A percentile compares a stretch with the other conserved stretches of the same genome.
Conservation (phyloP, 2,113 vertebrate species). For the Lanius ludovicianus region DNA sequence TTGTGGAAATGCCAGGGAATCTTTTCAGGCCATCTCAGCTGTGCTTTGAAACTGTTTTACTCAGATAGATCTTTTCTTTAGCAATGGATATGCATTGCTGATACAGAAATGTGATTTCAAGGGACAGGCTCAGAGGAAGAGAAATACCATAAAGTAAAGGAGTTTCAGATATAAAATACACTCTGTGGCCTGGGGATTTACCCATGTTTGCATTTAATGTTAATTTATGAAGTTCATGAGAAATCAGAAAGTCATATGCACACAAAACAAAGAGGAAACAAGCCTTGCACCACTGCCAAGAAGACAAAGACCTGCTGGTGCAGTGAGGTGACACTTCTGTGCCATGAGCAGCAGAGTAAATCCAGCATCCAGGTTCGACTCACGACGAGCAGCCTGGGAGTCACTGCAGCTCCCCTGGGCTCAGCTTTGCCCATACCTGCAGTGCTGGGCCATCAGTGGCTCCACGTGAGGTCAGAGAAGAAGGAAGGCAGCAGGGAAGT, state of each 20-base stretch:
- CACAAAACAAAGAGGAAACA: background rate
- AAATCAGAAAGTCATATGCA: background rate
- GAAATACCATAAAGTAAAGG: background rate
- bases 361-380: background rate
- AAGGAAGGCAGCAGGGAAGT: background rate
- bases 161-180: background rate
- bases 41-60: background rate
- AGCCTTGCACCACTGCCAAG: background rate
- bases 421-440: background rate
- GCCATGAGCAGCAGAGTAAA: background rate
- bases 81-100: background rate
- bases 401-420: background rate
- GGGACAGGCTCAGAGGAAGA: background rate
- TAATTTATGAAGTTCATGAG: background rate
- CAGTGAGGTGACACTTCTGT: background rate
- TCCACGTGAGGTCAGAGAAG: background rate
- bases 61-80: background rate
- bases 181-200: background rate
- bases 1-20: background rate
- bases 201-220: background rate
- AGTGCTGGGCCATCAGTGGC: background rate
- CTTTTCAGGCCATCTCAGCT: background rate
- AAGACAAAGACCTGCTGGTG: background rate
- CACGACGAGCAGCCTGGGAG: background rate
- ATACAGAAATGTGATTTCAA: conserved; percentile 3